Percentiles rank a stretch among this genome's conserved stretches.
These are phyloP conservation scores for Branchinecta sandiegonensis DNA, from an alignment of 2,888 invertebrate genomes.

Conservation along the genomic window DNA sequence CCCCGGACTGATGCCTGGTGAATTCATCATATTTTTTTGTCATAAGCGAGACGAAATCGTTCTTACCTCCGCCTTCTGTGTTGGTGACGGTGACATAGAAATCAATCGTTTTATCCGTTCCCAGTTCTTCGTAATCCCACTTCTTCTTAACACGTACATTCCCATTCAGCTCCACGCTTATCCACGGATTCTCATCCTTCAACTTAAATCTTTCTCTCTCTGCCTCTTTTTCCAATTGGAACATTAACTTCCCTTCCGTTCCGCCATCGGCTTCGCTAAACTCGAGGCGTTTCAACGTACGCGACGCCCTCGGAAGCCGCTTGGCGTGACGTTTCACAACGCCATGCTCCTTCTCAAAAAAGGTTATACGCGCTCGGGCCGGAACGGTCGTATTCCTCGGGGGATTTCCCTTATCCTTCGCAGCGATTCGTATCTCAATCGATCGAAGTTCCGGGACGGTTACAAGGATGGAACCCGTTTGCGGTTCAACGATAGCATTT, in stretches of 20 bases:
- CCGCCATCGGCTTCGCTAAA: conserved; percentile 82
- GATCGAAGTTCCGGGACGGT: conserved; percentile 54
- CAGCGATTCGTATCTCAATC: conserved; percentile 56
- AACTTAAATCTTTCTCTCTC: conserved; percentile 85
- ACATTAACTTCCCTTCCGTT: conserved; percentile 70
- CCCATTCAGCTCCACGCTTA: conserved; percentile 77
- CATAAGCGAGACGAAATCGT: too few species aligned
- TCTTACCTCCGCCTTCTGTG: conserved; percentile 64
- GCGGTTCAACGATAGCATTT: conserved; percentile 74
- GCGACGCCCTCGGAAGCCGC: conserved; percentile 71
- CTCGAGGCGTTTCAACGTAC: conserved; percentile 83
- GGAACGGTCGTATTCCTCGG: conserved; percentile 36
- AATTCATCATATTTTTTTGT: too few species aligned
- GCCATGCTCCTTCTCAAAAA: conserved; percentile 36
- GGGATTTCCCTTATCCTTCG: conserved; percentile 50
- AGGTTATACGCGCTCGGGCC: conserved; percentile 58
- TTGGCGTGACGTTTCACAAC: conserved; percentile 44
- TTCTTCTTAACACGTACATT: conserved; percentile 85
- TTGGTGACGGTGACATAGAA: conserved; percentile 91
- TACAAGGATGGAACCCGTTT: conserved; percentile 74
- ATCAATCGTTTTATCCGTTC: conserved; percentile 85
- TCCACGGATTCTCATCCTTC: conserved; percentile 85
- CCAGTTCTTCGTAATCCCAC: conserved; percentile 91
- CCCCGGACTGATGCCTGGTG: too few species aligned
- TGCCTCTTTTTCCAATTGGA: conserved; percentile 77